These are phyloP conservation scores for Melitaea cinxia DNA, from an alignment of 1,140 invertebrate species.

Conservation along the genomic window DNA sequence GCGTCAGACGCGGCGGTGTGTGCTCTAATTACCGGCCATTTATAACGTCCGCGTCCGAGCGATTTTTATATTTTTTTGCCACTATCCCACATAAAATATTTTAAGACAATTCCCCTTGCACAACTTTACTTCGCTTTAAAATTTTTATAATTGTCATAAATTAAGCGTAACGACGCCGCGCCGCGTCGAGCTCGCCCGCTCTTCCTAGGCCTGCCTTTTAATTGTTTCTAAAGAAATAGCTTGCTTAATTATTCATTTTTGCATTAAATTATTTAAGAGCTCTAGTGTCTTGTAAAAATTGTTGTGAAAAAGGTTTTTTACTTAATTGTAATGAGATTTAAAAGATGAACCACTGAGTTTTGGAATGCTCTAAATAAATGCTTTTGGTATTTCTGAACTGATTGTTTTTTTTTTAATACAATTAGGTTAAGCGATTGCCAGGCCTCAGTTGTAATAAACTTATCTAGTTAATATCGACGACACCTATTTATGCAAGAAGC, in stretches of 20 bases:
- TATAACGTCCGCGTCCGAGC: constrained; percentile 68
- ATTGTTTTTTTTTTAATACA: background rate
- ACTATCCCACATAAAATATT: constrained; percentile 61
- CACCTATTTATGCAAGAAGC: too few relatives aligned
- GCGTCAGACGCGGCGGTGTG: constrained; percentile 48
- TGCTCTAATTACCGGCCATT: constrained; percentile 74
- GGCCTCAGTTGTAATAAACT: too few relatives aligned
- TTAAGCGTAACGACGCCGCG: constrained; percentile 44
- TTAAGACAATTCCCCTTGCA: constrained; percentile 53
- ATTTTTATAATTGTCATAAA: constrained; percentile 62
- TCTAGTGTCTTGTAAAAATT: constrained; percentile 7
- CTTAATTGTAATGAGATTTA: constrained; percentile 4
- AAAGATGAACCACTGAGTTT: background rate
- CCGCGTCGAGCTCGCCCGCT: constrained; percentile 25
- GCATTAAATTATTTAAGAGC: constrained; percentile 16
- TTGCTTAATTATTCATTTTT: constrained; percentile 37
- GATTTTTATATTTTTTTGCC: constrained; percentile 70
- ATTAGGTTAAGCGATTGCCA: too few relatives aligned
- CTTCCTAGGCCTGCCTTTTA: constrained; percentile 33
- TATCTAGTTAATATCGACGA: too few relatives aligned
- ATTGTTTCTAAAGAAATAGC: constrained; percentile 39
- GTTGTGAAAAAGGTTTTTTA: constrained; percentile 9
- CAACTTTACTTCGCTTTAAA: constrained; percentile 50
- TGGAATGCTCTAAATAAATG: background rate
- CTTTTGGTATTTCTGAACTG: background rate